These are phyloP conservation scores for Galerucella calmariensis DNA, from an alignment of 2,888 invertebrate species.

Conservation along the genomic window DNA sequence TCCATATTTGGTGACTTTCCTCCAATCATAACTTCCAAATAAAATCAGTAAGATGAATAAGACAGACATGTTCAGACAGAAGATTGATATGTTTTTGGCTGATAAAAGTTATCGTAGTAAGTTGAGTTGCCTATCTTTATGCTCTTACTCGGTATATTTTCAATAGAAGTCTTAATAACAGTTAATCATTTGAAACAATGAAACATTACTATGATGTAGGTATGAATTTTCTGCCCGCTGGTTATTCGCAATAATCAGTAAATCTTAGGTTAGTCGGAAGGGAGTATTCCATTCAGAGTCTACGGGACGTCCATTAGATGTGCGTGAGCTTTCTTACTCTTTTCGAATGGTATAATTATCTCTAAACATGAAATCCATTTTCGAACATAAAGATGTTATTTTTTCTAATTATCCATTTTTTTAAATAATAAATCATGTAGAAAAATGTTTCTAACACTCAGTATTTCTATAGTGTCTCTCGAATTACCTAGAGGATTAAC, in stretches of 20 bases:
- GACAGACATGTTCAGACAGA: too few species aligned
- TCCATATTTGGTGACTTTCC: too few species aligned
- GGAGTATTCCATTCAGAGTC: background rate
- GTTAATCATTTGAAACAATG: too few species aligned
- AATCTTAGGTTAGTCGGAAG: slow-evolving; percentile 1
- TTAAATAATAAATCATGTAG: background rate
- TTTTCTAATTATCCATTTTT: slow-evolving; percentile 1
- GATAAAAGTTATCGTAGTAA: too few species aligned
- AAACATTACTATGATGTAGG: too few species aligned
- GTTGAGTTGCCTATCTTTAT: too few species aligned
- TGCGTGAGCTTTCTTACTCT: slow-evolving; percentile 12
- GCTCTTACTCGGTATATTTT: background rate
- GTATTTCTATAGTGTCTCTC: too few species aligned
- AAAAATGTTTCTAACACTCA: background rate
- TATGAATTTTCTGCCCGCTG: background rate
- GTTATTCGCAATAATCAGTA: background rate
- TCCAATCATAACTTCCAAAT: too few species aligned
- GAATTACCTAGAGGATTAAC: too few species aligned
- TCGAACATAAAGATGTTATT: background rate
- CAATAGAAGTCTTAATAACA: background rate
- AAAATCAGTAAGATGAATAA: too few species aligned
- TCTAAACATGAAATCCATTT: slow-evolving; percentile 9
- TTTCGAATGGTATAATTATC: background rate
- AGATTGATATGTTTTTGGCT: too few species aligned
- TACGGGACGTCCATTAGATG: slow-evolving; percentile 17